Conservation (phyloP, 2,113 vertebrate genomes). For the Engraulis encrasicolus region DNA sequence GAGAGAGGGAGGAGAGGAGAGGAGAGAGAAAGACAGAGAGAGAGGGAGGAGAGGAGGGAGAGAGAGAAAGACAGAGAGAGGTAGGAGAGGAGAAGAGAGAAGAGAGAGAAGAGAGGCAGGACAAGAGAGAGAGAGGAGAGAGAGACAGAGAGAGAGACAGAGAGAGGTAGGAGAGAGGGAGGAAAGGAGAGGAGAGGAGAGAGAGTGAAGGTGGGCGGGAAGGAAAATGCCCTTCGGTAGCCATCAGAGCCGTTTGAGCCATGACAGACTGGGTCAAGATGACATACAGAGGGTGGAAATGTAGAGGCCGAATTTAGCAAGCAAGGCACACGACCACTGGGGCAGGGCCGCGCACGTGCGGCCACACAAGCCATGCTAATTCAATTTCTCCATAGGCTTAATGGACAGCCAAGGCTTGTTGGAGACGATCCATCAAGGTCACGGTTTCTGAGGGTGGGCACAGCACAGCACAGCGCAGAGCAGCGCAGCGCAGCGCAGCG, state of each 20-base stretch:
- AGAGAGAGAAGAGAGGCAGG: no score
- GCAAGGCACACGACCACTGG: background rate
- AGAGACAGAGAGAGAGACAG: background rate
- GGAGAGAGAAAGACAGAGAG: no score
- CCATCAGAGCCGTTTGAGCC: background rate
- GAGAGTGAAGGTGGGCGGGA: conserved; percentile 26
- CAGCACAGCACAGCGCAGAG: background rate
- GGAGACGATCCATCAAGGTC: conserved; percentile 30
- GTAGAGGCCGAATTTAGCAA: conserved; percentile 29
- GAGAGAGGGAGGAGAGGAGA: no score
- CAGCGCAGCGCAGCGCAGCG: no score
- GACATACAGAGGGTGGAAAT: conserved; percentile 1
- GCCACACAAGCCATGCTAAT: conserved; percentile 24
- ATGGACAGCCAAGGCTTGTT: conserved; percentile 25
- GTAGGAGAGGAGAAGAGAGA: no score
- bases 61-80: no score
- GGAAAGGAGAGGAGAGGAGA: conserved; percentile 36
- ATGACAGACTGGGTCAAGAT: conserved; percentile 25
- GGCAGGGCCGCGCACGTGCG: no score
- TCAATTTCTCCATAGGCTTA: conserved; percentile 26
- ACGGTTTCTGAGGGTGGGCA: conserved; percentile 12
- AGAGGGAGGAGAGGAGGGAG: no score
- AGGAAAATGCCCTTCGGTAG: background rate
- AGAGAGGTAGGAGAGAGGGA: background rate
- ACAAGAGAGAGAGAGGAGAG: background rate